These are phyloP conservation scores for Brachylomia viminalis DNA, from an alignment of 2,888 invertebrate genomes.

Conservation along the genomic window DNA sequence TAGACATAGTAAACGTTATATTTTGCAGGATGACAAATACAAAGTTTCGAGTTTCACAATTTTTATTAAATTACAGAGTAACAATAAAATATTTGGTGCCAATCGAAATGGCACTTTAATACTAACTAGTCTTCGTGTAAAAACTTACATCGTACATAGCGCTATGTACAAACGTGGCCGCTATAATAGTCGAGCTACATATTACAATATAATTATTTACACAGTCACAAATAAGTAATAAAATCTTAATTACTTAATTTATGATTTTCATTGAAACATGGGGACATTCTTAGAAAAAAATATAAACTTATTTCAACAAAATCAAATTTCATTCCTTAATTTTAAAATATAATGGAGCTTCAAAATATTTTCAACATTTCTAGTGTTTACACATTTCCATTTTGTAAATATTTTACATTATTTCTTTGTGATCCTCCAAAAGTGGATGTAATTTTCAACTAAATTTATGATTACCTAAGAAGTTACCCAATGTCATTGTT, in stretches of 20 bases:
- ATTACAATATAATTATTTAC: slow-evolving; percentile 69
- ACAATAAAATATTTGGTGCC: slow-evolving; percentile 84
- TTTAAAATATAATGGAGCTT: slow-evolving; percentile 41
- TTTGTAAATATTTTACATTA: slow-evolving; percentile 43
- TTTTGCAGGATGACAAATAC: not conserved
- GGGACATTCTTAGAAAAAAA: slow-evolving; percentile 30
- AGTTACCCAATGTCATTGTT: slow-evolving; percentile 31
- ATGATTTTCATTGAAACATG: slow-evolving; percentile 45
- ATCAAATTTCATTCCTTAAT: slow-evolving; percentile 46
- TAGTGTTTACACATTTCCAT: slow-evolving; percentile 37
- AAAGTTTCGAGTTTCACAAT: slow-evolving; percentile 60
- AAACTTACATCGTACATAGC: slow-evolving; percentile 80
- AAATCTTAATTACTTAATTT: slow-evolving; percentile 52
- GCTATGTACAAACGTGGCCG: slow-evolving; percentile 79
- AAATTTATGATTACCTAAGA: slow-evolving; percentile 34
- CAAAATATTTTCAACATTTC: slow-evolving; percentile 38
- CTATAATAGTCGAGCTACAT: slow-evolving; percentile 73
- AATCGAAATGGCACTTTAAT: slow-evolving; percentile 83
- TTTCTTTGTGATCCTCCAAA: slow-evolving; percentile 33
- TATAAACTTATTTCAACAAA: slow-evolving; percentile 38
- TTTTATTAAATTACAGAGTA: slow-evolving; percentile 84
- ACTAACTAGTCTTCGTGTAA: slow-evolving; percentile 80
- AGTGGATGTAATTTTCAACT: slow-evolving; percentile 36
- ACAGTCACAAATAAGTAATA: slow-evolving; percentile 72
- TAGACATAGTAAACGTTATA: not conserved